Percentiles rank a stretch among this genome's conserved stretches.
Evolutionary conservation across 92 coral and sea anemone genomes (phyloP).

Genomic region (Zoanthus sociatus): DNA sequence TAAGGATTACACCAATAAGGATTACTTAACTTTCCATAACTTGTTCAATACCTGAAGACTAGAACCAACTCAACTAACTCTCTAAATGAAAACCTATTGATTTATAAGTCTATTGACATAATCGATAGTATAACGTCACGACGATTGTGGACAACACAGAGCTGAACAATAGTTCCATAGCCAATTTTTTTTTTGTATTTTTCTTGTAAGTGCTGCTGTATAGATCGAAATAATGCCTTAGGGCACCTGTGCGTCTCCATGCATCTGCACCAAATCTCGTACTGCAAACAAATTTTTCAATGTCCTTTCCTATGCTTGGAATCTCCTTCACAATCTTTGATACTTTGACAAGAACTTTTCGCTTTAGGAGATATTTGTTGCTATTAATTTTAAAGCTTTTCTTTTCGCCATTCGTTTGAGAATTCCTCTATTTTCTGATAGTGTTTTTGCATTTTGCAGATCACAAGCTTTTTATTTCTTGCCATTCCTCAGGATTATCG

Average conservation of each 20-base stretch:
- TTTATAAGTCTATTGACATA: too few species aligned
- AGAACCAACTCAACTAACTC: too few species aligned
- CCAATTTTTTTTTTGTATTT: constrained; percentile 55
- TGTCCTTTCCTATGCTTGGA: constrained; percentile 68
- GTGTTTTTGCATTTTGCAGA: constrained; percentile 45
- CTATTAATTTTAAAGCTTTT: constrained; percentile 50
- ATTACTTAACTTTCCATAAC: too few species aligned
- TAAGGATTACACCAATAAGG: too few species aligned
- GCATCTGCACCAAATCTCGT: constrained; percentile 69
- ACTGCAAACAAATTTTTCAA: constrained; percentile 59
- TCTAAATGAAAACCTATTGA: too few species aligned
- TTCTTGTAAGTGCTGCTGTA: constrained; percentile 39
- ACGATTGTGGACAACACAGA: constrained; percentile 53
- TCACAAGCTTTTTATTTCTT: constrained; percentile 40
- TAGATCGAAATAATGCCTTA: constrained; percentile 50
- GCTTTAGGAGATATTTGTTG: constrained; percentile 53
- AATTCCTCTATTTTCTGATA: constrained; percentile 47
- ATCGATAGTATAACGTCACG: too few species aligned
- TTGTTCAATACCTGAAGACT: too few species aligned
- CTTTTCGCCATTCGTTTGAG: constrained; percentile 23
- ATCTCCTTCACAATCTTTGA: constrained; percentile 55
- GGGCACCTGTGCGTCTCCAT: constrained; percentile 72
- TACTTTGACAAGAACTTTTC: constrained; percentile 53
- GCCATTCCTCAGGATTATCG: constrained; percentile 56
- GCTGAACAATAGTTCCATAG: constrained; percentile 59